Evolutionary conservation across 2,888 invertebrate genomes (phyloP).

Genomic region (Labia minor): DNA sequence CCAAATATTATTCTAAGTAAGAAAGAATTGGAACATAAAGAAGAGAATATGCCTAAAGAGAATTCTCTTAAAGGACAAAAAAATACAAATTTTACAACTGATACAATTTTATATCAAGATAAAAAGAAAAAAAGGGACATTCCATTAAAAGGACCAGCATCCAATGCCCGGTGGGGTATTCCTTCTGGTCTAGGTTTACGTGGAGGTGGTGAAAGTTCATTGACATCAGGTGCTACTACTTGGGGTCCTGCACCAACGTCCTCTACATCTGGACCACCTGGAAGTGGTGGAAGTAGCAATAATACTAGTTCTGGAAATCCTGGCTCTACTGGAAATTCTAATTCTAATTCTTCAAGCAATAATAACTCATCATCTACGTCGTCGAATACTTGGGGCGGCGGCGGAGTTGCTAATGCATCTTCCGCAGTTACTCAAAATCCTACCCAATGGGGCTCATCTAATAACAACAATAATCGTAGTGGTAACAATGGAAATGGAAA

Average conservation of each 20-base stretch:
- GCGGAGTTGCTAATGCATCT: background rate
- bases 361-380: slow-evolving; percentile 22
- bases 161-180: slow-evolving; percentile 45
- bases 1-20: slow-evolving; percentile 22
- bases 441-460: background rate
- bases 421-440: background rate
- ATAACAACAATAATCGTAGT: background rate
- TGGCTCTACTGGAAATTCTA: slow-evolving; percentile 36
- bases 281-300: slow-evolving; percentile 20
- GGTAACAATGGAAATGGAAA: background rate
- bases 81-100: slow-evolving; percentile 33
- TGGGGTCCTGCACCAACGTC: slow-evolving; percentile 68
- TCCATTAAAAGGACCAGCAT: slow-evolving; percentile 26
- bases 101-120: slow-evolving; percentile 43
- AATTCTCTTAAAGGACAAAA: background rate
- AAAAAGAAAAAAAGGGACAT: slow-evolving; percentile 27
- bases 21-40: background rate
- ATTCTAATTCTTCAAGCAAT: slow-evolving; percentile 38
- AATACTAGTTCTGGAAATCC: background rate
- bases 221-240: slow-evolving; percentile 58
- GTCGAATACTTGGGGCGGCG: slow-evolving; percentile 21
- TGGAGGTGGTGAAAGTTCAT: slow-evolving; percentile 72
- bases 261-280: slow-evolving; percentile 36
- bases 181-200: slow-evolving; percentile 52
- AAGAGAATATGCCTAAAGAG: background rate